These are phyloP conservation scores for Drosophila pruinosa DNA, from an alignment of 1,140 invertebrate genomes.

Conservation along the genomic window DNA sequence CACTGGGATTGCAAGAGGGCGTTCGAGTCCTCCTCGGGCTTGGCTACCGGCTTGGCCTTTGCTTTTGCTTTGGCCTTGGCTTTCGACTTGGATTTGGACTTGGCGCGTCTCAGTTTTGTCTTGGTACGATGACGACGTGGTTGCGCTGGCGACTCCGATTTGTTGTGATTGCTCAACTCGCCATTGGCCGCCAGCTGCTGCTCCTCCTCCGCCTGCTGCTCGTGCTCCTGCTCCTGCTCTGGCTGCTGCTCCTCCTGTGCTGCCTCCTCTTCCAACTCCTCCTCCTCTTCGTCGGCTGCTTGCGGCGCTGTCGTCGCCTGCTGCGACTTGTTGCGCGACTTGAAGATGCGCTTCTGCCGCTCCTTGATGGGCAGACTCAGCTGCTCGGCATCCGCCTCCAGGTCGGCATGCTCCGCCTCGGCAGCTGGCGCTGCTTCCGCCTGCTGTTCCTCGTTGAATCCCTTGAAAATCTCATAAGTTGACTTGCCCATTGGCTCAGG, in stretches of 20 bases:
- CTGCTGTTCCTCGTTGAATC: slow-evolving; percentile 22
- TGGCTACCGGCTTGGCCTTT: background rate
- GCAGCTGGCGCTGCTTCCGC: background rate
- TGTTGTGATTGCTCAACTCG: no score
- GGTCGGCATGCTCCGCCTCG: slow-evolving; percentile 11
- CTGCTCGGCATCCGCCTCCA: no score
- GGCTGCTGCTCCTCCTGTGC: no score
- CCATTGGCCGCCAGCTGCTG: background rate
- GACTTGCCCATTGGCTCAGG: background rate
- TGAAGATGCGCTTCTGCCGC: slow-evolving; percentile 76
- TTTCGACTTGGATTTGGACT: background rate
- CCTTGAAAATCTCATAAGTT: slow-evolving; percentile 25
- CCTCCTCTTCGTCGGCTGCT: background rate
- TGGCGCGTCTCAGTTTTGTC: background rate
- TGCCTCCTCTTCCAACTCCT: background rate
- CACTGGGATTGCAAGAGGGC: background rate
- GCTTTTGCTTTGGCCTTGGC: slow-evolving; percentile 1
- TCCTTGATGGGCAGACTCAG: slow-evolving; percentile 70
- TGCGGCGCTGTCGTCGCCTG: slow-evolving; percentile 9
- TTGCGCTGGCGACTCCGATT: background rate
- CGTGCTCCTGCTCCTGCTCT: background rate
- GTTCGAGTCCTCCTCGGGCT: slow-evolving; percentile 31
- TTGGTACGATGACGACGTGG: background rate
- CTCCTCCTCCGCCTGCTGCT: background rate
- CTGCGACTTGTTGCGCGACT: slow-evolving; percentile 63